A percentile compares a stretch with the other conserved stretches of the same genome.
Evolutionary conservation across 2,797 vertebrate species (phyloP).

Genomic region (Loris lydekkerianus): DNA sequence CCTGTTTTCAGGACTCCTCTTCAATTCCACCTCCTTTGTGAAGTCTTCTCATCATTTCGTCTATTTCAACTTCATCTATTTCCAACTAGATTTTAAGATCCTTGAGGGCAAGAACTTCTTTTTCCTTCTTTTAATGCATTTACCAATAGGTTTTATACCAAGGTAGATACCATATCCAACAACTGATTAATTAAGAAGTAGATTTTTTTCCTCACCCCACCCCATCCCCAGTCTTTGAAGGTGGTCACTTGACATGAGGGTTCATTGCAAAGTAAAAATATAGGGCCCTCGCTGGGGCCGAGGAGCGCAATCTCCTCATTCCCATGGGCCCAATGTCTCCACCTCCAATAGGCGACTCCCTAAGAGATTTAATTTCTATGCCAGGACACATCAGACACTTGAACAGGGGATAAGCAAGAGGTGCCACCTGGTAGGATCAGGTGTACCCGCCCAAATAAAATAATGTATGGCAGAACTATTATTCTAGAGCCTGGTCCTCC

Average conservation of each 20-base stretch:
- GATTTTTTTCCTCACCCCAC: background rate
- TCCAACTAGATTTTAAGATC: background rate
- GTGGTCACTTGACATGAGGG: background rate
- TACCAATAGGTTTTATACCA: constrained; percentile 37
- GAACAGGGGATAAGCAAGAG: background rate
- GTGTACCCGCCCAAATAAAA: no score
- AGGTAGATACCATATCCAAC: background rate
- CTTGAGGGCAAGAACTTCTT: background rate
- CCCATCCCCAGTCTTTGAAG: background rate
- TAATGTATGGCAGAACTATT: no score
- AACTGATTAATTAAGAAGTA: background rate
- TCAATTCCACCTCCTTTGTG: background rate
- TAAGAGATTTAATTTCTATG: background rate
- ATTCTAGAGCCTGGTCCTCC: no score
- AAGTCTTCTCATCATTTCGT: constrained; percentile 5
- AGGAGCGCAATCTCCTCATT: background rate
- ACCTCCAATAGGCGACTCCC: background rate
- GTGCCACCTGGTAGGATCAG: background rate
- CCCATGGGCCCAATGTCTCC: background rate
- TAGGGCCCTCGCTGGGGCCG: background rate
- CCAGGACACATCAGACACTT: background rate
- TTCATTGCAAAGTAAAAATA: constrained; percentile 38
- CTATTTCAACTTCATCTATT: background rate
- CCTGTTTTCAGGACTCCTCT: background rate
- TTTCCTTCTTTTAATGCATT: constrained; percentile 37